Evolutionary conservation across 1,140 invertebrate species (phyloP).

Genomic region (Ceratosolen fusciceps): DNA sequence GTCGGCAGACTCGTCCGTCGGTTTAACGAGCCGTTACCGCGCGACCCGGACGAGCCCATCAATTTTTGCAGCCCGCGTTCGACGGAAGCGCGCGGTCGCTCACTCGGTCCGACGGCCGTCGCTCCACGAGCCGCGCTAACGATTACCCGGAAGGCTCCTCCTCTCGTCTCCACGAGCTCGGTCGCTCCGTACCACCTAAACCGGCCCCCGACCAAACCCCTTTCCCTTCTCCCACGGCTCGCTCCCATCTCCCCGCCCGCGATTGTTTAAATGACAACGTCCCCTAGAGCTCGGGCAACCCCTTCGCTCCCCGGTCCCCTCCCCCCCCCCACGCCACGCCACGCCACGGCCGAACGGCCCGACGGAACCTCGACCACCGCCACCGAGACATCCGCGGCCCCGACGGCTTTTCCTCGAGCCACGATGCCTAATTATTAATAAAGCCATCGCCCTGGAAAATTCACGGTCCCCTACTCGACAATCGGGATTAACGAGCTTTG

Average conservation of each 20-base stretch:
- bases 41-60: constrained; percentile 65
- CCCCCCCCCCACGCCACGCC: background rate
- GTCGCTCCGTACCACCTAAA: constrained; percentile 38
- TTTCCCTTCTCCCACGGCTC: no score
- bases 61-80: constrained; percentile 66
- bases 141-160: constrained; percentile 39
- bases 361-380: no score
- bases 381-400: background rate
- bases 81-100: constrained; percentile 52
- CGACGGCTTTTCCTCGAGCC: background rate
- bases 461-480: background rate
- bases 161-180: no score
- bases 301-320: background rate
- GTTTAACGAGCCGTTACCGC: constrained; percentile 65
- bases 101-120: constrained; percentile 52
- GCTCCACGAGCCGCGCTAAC: background rate
- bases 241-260: constrained; percentile 30
- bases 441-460: background rate
- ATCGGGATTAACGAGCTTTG: constrained; percentile 17
- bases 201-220: no score
- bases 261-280: constrained; percentile 10
- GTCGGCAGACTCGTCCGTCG: constrained; percentile 60
- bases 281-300: background rate
- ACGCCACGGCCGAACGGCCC: background rate
- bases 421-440: constrained; percentile 16